phyloP scores from a whole-genome alignment of 2,797 vertebrate genomes.

The Enteromius fasciolatus region DNA sequence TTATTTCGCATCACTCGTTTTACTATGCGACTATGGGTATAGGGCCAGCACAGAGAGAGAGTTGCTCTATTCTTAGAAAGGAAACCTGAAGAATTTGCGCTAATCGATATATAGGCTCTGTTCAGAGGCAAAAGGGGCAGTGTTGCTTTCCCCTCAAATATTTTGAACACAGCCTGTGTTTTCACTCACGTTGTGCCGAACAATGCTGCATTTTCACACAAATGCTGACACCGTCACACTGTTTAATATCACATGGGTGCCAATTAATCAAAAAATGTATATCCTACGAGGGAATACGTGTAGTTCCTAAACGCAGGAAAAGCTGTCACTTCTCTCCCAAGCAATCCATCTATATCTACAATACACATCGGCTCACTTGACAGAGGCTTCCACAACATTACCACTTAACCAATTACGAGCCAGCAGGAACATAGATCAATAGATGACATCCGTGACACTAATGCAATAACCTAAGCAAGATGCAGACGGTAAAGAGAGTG shows the following conservation, averaged over 20 bases:
- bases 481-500: conserved; percentile 18
- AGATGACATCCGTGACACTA: conserved; percentile 43
- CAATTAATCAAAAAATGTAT: too few species aligned
- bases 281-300: neutral
- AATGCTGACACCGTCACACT: neutral
- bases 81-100: conserved; percentile 2
- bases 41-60: conserved; percentile 5
- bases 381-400: conserved; percentile 42
- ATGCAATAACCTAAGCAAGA: conserved; percentile 32
- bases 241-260: conserved; percentile 12
- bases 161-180: conserved; percentile 11
- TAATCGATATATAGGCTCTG: conserved; percentile 41
- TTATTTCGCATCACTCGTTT: conserved; percentile 8
- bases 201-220: neutral
- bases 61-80: neutral
- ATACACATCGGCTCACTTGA: conserved; percentile 29
- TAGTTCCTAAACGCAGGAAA: neutral
- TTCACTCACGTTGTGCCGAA: neutral
- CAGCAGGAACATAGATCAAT: conserved; percentile 37
- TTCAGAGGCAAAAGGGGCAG: conserved; percentile 22
- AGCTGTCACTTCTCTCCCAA: neutral
- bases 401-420: conserved; percentile 44
- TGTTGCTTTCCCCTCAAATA: conserved; percentile 23
- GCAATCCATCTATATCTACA: conserved; percentile 33
- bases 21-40: conserved; percentile 24